Evolutionary conservation across 2,888 invertebrate species (phyloP).

Genomic region (Lordiphosa andalusiaca): DNA sequence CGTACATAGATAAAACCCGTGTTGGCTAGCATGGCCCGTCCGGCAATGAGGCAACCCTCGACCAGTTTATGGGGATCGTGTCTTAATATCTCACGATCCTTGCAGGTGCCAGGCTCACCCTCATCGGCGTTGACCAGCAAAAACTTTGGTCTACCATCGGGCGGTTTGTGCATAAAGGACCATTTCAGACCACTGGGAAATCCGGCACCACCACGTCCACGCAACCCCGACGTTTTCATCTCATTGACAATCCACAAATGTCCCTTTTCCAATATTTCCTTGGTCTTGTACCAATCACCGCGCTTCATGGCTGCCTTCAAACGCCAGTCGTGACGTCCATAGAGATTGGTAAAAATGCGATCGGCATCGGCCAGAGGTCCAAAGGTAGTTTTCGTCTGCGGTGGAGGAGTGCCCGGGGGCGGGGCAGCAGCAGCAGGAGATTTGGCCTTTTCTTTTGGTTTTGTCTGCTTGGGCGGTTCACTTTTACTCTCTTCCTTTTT

Average conservation of each 20-base stretch:
- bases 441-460: too few relatives aligned
- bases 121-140: conserved; percentile 99
- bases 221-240: conserved; percentile 93
- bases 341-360: conserved; percentile 97
- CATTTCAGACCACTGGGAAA: conserved; percentile 99
- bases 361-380: conserved; percentile 92
- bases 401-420: conserved; percentile 81
- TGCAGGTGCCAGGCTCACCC: conserved; percentile 99
- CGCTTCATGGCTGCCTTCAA: conserved; percentile 93
- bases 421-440: conserved; percentile 48
- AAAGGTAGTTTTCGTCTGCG: conserved; percentile 79
- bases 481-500: too few relatives aligned
- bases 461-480: too few relatives aligned
- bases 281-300: conserved; percentile 98
- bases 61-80: conserved; percentile 98
- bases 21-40: conserved; percentile 95
- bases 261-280: conserved; percentile 95
- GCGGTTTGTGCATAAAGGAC: conserved; percentile 99
- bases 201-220: conserved; percentile 98
- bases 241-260: conserved; percentile 98
- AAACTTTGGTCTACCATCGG: conserved; percentile 96
- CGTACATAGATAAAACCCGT: conserved; percentile 99
- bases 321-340: conserved; percentile 98
- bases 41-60: conserved; percentile 97
- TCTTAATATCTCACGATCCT: conserved; percentile 98